These are phyloP conservation scores for Ligdia adustata DNA, from an alignment of 2,888 invertebrate species.

Conservation along the genomic window DNA sequence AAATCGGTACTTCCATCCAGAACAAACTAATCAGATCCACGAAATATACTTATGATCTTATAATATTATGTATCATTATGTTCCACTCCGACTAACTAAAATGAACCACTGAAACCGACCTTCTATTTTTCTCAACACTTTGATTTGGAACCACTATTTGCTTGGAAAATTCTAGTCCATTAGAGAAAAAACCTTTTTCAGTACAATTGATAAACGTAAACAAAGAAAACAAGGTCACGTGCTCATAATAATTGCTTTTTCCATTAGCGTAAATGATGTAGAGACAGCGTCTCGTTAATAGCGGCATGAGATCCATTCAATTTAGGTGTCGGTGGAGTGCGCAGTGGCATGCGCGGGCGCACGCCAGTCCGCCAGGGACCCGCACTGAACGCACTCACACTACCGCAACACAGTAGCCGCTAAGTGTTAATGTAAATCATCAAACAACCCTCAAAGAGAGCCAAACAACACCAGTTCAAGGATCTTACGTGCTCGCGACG, in stretches of 20 bases:
- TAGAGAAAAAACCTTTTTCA: background rate
- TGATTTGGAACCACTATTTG: too few species aligned
- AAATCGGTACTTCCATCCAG: too few species aligned
- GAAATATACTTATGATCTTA: too few species aligned
- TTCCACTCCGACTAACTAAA: too few species aligned
- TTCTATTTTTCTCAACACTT: too few species aligned
- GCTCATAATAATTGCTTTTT: slow-evolving; percentile 15
- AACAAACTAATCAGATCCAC: too few species aligned
- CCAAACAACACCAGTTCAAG: slow-evolving; percentile 59
- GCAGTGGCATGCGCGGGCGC: slow-evolving; percentile 37
- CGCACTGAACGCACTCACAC: slow-evolving; percentile 48
- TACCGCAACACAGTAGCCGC: slow-evolving; percentile 36
- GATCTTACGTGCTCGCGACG: slow-evolving; percentile 64
- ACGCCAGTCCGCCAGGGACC: slow-evolving; percentile 59
- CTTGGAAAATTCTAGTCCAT: too few species aligned
- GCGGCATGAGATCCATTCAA: slow-evolving; percentile 53
- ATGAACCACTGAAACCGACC: too few species aligned
- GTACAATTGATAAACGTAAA: background rate
- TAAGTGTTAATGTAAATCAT: slow-evolving; percentile 59
- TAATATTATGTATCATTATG: too few species aligned
- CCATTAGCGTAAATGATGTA: slow-evolving; percentile 54
- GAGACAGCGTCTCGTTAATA: slow-evolving; percentile 45
- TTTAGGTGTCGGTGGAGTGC: slow-evolving; percentile 53
- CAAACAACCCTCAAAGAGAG: slow-evolving; percentile 47
- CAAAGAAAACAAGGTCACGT: slow-evolving; percentile 4